phyloP scores from a whole-genome alignment of 2,888 invertebrate species.

The Latrodectus hesperus region DNA sequence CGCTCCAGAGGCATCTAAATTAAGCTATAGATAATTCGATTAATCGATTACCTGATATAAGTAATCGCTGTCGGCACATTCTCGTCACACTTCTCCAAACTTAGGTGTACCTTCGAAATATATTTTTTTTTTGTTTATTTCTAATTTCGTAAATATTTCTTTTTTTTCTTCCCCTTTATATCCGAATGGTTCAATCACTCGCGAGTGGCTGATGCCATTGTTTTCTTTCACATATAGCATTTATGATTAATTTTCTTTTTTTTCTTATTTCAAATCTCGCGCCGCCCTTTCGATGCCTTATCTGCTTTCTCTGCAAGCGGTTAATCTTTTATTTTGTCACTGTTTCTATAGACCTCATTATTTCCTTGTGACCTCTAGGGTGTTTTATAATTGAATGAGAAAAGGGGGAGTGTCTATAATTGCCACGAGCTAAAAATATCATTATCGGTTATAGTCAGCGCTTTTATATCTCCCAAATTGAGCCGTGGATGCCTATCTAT shows the following conservation, averaged over 20 bases:
- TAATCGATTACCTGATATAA: conserved; percentile 49
- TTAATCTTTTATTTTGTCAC: conserved; percentile 55
- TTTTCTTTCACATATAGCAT: conserved; percentile 35
- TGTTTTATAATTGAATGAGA: conserved; percentile 36
- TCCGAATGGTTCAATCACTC: background rate
- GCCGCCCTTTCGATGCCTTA: background rate
- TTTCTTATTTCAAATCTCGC: background rate
- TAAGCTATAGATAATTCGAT: conserved; percentile 51
- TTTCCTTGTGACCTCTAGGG: conserved; percentile 48
- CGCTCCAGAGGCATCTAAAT: conserved; percentile 18
- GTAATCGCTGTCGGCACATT: conserved; percentile 37
- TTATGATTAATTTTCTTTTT: conserved; percentile 25
- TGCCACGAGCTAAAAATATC: conserved; percentile 34
- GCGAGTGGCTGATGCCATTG: conserved; percentile 46
- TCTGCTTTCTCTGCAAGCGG: conserved; percentile 7
- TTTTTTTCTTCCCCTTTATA: background rate
- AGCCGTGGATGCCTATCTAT: conserved; percentile 7
- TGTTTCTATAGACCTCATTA: conserved; percentile 57
- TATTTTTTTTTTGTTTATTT: background rate
- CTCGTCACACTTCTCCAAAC: conserved; percentile 18
- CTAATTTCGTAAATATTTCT: conserved; percentile 6
- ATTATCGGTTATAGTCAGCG: conserved; percentile 33
- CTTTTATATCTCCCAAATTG: conserved; percentile 4
- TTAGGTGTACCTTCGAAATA: conserved; percentile 37
- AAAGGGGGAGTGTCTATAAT: background rate